Percentiles rank a stretch among this genome's conserved stretches.
These are phyloP conservation scores for Caerostris darwini DNA, from an alignment of 1,140 invertebrate species.

Conservation along the genomic window DNA sequence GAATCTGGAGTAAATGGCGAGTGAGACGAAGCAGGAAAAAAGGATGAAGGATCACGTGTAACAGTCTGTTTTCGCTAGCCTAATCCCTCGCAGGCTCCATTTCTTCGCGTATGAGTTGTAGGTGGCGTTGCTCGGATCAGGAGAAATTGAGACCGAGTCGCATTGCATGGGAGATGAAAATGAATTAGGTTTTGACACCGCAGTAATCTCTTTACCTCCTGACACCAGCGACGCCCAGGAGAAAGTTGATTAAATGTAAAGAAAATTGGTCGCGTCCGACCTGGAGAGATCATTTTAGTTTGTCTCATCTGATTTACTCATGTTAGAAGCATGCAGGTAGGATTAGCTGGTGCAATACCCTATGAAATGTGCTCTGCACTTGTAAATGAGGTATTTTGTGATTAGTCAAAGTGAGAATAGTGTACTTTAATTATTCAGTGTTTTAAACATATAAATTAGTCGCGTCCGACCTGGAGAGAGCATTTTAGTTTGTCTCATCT, in stretches of 20 bases:
- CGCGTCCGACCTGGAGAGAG: neutral
- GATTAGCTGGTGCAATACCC: too few species aligned
- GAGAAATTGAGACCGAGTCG: neutral
- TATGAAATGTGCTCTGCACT: too few species aligned
- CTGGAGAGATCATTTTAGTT: neutral
- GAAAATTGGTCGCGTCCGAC: neutral
- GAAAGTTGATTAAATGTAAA: neutral
- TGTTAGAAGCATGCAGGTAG: too few species aligned
- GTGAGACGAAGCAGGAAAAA: neutral
- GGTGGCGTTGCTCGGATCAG: neutral
- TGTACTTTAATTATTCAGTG: too few species aligned
- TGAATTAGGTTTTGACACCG: constrained; percentile 21
- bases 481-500: too few species aligned
- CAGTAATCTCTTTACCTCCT: neutral
- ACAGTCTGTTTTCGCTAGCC: neutral
- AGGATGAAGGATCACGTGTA: neutral
- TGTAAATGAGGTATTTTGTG: too few species aligned
- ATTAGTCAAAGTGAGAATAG: too few species aligned
- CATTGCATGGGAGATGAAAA: constrained; percentile 20
- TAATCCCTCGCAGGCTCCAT: neutral
- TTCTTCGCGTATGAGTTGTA: constrained; percentile 8
- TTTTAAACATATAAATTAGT: too few species aligned
- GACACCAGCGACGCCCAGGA: neutral
- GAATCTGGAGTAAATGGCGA: neutral
- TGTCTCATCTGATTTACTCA: too few species aligned